phyloP scores from a whole-genome alignment of 1,140 invertebrate genomes.

The Euborellia annulipes region DNA sequence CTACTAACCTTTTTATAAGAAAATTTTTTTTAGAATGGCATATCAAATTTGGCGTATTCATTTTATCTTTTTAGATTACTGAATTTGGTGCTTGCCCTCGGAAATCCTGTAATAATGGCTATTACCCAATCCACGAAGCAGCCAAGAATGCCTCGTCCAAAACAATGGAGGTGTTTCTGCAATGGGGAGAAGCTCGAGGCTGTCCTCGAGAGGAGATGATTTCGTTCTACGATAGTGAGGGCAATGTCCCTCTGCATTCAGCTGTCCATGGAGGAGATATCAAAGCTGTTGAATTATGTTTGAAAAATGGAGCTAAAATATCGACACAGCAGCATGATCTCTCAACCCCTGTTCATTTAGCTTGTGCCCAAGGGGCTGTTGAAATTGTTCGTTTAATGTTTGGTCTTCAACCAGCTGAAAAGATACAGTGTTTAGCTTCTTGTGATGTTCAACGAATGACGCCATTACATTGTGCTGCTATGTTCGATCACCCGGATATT shows the following conservation, averaged over 20 bases:
- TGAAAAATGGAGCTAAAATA: constrained; percentile 69
- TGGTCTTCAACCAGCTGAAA: constrained; percentile 53
- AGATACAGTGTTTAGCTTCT: constrained; percentile 44
- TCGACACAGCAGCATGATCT: constrained; percentile 74
- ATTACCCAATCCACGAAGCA: constrained; percentile 76
- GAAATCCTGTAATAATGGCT: constrained; percentile 64
- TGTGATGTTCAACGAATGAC: constrained; percentile 75
- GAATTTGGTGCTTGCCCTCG: constrained; percentile 52
- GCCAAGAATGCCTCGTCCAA: constrained; percentile 71
- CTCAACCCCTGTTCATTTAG: constrained; percentile 76
- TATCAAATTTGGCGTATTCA: no score
- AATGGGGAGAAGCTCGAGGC: constrained; percentile 58
- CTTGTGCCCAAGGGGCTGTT: constrained; percentile 67
- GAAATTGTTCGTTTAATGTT: constrained; percentile 79
- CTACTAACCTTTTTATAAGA: no score
- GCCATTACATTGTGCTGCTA: constrained; percentile 72
- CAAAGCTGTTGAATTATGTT: constrained; percentile 70
- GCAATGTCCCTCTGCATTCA: constrained; percentile 71
- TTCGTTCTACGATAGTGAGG: constrained; percentile 64
- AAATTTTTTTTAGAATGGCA: no score
- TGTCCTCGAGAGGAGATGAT: constrained; percentile 65
- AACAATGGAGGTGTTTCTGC: constrained; percentile 62
- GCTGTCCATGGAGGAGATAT: constrained; percentile 76
- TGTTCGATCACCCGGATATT: constrained; percentile 74
- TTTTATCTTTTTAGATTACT: constrained; percentile 48